Base-by-base conservation (phyloP, 2,113 vertebrate genomes). In the Zootoca vivipara region DNA sequence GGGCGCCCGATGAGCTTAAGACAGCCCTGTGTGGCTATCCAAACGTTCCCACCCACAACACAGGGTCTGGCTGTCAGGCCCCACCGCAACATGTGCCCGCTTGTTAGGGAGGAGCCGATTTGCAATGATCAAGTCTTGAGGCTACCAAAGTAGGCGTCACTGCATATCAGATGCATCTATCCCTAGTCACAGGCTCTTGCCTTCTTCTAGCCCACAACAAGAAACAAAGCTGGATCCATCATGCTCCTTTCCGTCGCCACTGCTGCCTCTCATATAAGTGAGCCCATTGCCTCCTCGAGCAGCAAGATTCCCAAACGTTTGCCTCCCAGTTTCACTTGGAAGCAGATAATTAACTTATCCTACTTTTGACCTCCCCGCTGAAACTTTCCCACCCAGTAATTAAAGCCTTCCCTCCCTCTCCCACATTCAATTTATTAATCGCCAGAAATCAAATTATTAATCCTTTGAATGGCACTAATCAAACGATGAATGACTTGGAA, bases 401-500 rank as follows among this genome's bases (percentile, higher is more conserved):
- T 82, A 82, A 82, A 75, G 22, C 79, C 35, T 77, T 20, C 79
- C 80, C 40, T 88, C 35, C 56, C 56, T 46, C n/a, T 52, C 35
- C 72, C 30, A 12, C 72, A 28, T 74, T 75, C 28, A 35, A 62
- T 52, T 42, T 88, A 88, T 88, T 88, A 75, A 88, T 82, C 64
- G 30, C 58, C 56, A 65, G 35, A 65, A 52, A 75, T 75, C 70
- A 82, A 46, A 82, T 52, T 65, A 75, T 75, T 88, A 82, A 65
- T 82, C 58, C 30, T 81, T 88, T 82, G 70, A 82, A 24, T 74
- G 79, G 70, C 79, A 75, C 56, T 75, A 75, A 87, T 82, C 79
- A 88, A 88, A 88, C 6, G 46, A 87, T 75, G 56, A 82, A 74
- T 75, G 79, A 33, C 56, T 82, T 75, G 56, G 20, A 82, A 87